phyloP scores from a whole-genome alignment of 2,888 invertebrate species.

The Panopea generosa region DNA sequence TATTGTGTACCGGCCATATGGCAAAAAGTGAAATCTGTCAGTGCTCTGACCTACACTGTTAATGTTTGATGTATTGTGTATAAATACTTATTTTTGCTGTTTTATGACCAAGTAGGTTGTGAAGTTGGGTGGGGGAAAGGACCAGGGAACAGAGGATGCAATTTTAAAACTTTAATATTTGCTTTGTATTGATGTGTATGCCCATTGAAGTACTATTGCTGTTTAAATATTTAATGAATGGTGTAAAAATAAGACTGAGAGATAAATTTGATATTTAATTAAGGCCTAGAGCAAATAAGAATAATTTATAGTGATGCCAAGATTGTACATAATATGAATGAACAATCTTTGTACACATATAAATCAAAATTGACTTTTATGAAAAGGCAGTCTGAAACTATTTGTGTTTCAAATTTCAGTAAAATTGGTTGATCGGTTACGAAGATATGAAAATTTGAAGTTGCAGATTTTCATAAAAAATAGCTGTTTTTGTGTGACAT shows the following conservation, averaged over 20 bases:
- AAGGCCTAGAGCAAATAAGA: no score
- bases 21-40: constrained; percentile 2
- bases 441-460: no score
- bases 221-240: constrained; percentile 2
- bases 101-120: constrained; percentile 3
- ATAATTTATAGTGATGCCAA: no score
- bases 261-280: constrained; percentile 3
- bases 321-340: no score
- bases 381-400: no score
- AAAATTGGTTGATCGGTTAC: no score
- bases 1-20: constrained; percentile 2
- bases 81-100: constrained; percentile 1
- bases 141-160: constrained; percentile 2
- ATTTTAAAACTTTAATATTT: constrained; percentile 3
- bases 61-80: constrained; percentile 3
- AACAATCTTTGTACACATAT: no score
- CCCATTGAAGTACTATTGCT: constrained; percentile 1
- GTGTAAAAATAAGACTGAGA: constrained; percentile 1
- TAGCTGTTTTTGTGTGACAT: no score
- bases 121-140: constrained; percentile 1
- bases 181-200: constrained; percentile 1
- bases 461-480: no score
- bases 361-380: no score
- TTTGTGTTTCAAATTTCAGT: no score
- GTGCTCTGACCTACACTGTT: constrained; percentile 3